Conservation (phyloP, 2,888 invertebrate genomes). For the Drosophila nr. fundita region DNA sequence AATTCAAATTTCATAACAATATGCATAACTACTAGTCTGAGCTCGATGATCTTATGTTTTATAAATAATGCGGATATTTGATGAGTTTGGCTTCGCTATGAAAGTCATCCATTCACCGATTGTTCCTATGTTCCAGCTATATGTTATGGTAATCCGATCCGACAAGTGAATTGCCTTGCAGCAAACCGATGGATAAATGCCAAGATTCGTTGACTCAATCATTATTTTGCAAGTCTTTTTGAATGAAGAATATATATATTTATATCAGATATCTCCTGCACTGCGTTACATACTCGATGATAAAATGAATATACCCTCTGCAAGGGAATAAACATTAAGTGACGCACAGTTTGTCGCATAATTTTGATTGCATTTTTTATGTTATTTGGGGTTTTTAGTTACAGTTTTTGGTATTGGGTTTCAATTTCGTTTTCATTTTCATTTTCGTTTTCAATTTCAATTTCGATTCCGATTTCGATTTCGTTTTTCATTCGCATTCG, state of each 20-base stretch:
- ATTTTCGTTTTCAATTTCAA: background rate
- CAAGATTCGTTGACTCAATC: background rate
- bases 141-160: background rate
- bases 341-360: slow-evolving; percentile 43
- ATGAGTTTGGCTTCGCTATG: background rate
- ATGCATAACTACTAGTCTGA: background rate
- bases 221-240: background rate
- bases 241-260: background rate
- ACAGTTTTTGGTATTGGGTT: slow-evolving; percentile 23
- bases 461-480: slow-evolving; percentile 30
- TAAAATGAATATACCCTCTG: background rate
- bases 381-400: slow-evolving; percentile 12
- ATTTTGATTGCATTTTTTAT: slow-evolving; percentile 31
- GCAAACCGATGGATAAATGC: background rate
- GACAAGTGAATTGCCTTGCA: background rate
- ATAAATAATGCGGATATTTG: background rate
- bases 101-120: background rate
- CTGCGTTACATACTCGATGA: background rate
- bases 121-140: too few relatives aligned
- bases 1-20: background rate
- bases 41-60: background rate
- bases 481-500: slow-evolving; percentile 24
- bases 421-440: slow-evolving; percentile 43
- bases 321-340: background rate
- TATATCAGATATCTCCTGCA: background rate